These are phyloP conservation scores for Eospalax fontanierii DNA, from an alignment of 2,797 vertebrate species.

Conservation along the genomic window DNA sequence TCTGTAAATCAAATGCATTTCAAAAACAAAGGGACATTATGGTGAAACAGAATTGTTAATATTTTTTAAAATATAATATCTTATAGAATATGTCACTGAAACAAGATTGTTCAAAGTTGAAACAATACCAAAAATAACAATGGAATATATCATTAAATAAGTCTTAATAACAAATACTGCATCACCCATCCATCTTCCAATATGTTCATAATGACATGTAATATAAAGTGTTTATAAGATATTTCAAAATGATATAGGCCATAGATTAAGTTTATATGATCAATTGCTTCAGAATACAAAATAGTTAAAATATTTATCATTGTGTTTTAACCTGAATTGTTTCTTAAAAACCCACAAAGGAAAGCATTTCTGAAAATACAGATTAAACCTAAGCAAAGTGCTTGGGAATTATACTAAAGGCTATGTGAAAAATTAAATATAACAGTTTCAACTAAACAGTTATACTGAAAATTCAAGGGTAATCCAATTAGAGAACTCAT, in stretches of 20 bases:
- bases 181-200: no score
- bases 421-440: constrained; percentile 61
- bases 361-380: not conserved
- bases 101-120: no score
- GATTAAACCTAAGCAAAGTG: not conserved
- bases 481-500: constrained; percentile 54
- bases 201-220: not conserved
- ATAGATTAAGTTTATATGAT: no score
- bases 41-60: no score
- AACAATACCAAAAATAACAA: not conserved
- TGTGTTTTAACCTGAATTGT: not conserved
- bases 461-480: constrained; percentile 26
- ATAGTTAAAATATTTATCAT: not conserved
- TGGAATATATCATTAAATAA: no score
- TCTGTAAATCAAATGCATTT: no score
- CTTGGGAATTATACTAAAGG: constrained; percentile 46
- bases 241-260: no score
- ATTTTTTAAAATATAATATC: no score
- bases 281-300: not conserved
- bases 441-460: not conserved
- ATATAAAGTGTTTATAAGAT: no score
- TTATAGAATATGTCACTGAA: not conserved
- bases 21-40: no score
- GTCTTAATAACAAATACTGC: no score
- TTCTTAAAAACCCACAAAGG: not conserved